Evolutionary conservation across 2,113 vertebrate genomes (phyloP).

Genomic region (Cyanistes caeruleus): DNA sequence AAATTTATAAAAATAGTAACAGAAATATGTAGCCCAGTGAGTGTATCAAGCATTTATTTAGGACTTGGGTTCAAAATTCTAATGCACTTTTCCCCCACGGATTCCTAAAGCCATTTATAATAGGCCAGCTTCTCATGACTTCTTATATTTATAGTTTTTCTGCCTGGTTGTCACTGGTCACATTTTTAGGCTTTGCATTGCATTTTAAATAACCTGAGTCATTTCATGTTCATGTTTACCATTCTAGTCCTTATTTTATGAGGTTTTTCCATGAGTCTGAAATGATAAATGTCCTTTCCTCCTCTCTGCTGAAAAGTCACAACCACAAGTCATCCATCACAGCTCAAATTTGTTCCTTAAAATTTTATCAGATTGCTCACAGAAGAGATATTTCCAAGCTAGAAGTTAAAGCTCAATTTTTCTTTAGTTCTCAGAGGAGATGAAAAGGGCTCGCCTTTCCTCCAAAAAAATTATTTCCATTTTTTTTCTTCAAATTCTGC

Average conservation of each 20-base stretch:
- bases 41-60: not conserved
- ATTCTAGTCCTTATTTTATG: slow-evolving; percentile 20
- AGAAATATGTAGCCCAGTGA: not conserved
- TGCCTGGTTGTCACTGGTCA: slow-evolving; percentile 3
- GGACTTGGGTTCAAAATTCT: slow-evolving; percentile 16
- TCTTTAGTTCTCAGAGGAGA: not conserved
- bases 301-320: slow-evolving; percentile 26
- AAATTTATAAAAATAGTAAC: slow-evolving; percentile 1
- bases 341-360: slow-evolving; percentile 8
- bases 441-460: not conserved
- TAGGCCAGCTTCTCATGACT: slow-evolving; percentile 5
- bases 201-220: slow-evolving; percentile 27
- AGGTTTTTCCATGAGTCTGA: slow-evolving; percentile 49
- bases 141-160: slow-evolving; percentile 43
- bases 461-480: not conserved
- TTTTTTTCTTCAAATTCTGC: not conserved
- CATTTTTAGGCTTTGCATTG: slow-evolving; percentile 47
- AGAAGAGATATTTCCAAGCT: not conserved
- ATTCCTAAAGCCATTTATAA: slow-evolving; percentile 35
- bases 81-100: not conserved
- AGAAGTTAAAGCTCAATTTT: not conserved
- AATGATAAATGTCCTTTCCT: slow-evolving; percentile 54
- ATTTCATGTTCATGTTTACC: slow-evolving; percentile 52
- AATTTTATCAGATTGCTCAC: not conserved
- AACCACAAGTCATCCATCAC: slow-evolving; percentile 45